Conservation (phyloP, 2,888 invertebrate genomes). For the Meganola albula region DNA sequence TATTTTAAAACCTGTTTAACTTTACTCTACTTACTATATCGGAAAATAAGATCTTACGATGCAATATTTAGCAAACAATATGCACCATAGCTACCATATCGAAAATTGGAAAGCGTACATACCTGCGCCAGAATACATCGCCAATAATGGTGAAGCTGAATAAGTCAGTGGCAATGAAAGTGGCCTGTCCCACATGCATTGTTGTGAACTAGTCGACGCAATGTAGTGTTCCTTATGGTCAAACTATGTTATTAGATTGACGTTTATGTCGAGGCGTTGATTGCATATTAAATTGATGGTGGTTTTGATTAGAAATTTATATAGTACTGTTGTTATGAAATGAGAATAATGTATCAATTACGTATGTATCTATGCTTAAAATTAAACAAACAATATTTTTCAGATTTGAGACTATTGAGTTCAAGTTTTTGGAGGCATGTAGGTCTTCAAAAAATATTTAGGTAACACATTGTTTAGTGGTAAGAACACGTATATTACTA, state of each 20-base stretch:
- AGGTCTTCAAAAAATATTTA: too few relatives aligned
- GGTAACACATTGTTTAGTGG: too few relatives aligned
- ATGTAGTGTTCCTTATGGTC: conserved; percentile 30
- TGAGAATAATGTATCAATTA: too few relatives aligned
- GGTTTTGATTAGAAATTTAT: conserved; percentile 31
- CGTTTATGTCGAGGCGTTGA: conserved; percentile 26
- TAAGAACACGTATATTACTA: too few relatives aligned
- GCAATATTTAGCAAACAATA: too few relatives aligned
- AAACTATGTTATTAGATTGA: conserved; percentile 36
- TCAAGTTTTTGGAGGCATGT: too few relatives aligned
- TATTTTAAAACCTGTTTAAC: too few relatives aligned
- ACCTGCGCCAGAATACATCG: conserved; percentile 25
- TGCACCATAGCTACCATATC: conserved; percentile 16
- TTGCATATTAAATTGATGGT: conserved; percentile 33
- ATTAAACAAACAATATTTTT: too few relatives aligned
- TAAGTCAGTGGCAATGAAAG: conserved; percentile 40
- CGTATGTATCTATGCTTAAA: too few relatives aligned
- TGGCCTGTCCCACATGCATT: conserved; percentile 43
- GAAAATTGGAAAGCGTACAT: conserved; percentile 31
- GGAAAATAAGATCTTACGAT: too few relatives aligned
- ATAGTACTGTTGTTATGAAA: conserved; percentile 7
- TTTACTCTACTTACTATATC: too few relatives aligned
- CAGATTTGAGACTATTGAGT: too few relatives aligned
- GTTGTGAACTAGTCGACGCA: conserved; percentile 34
- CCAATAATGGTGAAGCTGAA: conserved; percentile 36